phyloP scores from a whole-genome alignment of 1,140 invertebrate species.

The Drosophila kurseongensis region DNA sequence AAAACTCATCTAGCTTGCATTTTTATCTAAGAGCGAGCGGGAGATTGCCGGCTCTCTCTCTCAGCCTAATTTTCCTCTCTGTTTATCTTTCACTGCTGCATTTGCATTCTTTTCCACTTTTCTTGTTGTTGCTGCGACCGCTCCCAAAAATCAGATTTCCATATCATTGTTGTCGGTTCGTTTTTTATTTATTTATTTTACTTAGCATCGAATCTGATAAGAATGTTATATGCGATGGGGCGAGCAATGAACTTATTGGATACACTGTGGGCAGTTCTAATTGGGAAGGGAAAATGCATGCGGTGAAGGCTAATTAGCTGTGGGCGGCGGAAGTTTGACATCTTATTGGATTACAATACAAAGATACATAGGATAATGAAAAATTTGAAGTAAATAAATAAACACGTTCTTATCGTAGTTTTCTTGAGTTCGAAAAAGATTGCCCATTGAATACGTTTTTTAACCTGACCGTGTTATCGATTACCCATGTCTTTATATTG shows the following conservation, averaged over 20 bases:
- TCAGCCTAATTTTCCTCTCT: slow-evolving; percentile 44
- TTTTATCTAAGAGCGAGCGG: slow-evolving; percentile 29
- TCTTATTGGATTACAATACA: neutral
- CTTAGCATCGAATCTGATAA: slow-evolving; percentile 52
- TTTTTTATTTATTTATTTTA: slow-evolving; percentile 42
- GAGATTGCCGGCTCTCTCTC: slow-evolving; percentile 19
- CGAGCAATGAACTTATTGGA: slow-evolving; percentile 17
- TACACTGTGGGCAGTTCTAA: neutral
- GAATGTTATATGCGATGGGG: slow-evolving; percentile 7
- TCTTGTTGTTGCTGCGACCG: slow-evolving; percentile 54
- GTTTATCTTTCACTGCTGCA: slow-evolving; percentile 69
- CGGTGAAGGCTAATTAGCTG: slow-evolving; percentile 32
- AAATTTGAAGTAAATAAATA: too few relatives aligned
- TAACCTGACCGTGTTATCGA: too few relatives aligned
- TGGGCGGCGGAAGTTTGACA: slow-evolving; percentile 25
- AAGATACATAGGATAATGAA: slow-evolving; percentile 6
- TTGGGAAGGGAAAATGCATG: slow-evolving; percentile 12
- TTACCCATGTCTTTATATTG: too few relatives aligned
- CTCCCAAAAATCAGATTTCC: slow-evolving; percentile 72
- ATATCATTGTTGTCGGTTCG: slow-evolving; percentile 33
- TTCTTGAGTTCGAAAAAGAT: too few relatives aligned
- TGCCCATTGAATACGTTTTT: too few relatives aligned
- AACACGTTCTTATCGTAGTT: too few relatives aligned
- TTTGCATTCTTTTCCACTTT: slow-evolving; percentile 46
- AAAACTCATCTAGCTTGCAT: slow-evolving; percentile 26